These are phyloP conservation scores for Aratinga solstitialis DNA, from an alignment of 2,797 vertebrate species.

Conservation along the genomic window DNA sequence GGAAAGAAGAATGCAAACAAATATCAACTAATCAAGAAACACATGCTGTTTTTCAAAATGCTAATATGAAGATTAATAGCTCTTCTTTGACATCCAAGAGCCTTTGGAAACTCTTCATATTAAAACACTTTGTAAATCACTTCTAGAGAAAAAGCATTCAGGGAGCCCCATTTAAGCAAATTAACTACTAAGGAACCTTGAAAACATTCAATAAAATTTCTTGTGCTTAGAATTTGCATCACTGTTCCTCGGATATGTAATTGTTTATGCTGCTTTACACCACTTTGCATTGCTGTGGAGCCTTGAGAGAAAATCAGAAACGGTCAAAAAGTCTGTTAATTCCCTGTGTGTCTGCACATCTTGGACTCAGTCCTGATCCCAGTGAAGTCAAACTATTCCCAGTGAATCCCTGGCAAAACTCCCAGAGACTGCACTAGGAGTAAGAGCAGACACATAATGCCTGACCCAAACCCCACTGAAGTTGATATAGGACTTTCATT, in stretches of 20 bases:
- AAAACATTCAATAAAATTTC: constrained; percentile 62
- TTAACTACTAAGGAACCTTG: constrained; percentile 67
- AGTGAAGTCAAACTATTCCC: constrained; percentile 23
- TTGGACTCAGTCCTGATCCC: constrained; percentile 34
- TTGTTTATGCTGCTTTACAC: constrained; percentile 30
- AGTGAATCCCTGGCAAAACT: constrained; percentile 31
- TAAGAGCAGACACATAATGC: not conserved
- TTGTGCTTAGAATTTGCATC: constrained; percentile 44
- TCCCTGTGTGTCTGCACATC: constrained; percentile 21
- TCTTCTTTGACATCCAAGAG: constrained; percentile 75
- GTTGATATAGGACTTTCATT: not conserved
- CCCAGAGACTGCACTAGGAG: not conserved
- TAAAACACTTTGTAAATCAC: constrained; percentile 90
- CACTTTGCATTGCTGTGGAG: not conserved
- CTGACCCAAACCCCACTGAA: not conserved
- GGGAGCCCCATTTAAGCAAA: constrained; percentile 66
- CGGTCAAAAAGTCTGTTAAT: not conserved
- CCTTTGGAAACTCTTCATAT: constrained; percentile 78
- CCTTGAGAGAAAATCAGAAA: constrained; percentile 38
- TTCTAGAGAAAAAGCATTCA: constrained; percentile 58
- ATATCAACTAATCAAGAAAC: constrained; percentile 83
- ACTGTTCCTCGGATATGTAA: constrained; percentile 13
- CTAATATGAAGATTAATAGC: constrained; percentile 84
- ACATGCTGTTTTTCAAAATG: constrained; percentile 80
- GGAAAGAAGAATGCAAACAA: constrained; percentile 73